Conservation (phyloP, 2,113 vertebrate species). For the Otis tarda region DNA sequence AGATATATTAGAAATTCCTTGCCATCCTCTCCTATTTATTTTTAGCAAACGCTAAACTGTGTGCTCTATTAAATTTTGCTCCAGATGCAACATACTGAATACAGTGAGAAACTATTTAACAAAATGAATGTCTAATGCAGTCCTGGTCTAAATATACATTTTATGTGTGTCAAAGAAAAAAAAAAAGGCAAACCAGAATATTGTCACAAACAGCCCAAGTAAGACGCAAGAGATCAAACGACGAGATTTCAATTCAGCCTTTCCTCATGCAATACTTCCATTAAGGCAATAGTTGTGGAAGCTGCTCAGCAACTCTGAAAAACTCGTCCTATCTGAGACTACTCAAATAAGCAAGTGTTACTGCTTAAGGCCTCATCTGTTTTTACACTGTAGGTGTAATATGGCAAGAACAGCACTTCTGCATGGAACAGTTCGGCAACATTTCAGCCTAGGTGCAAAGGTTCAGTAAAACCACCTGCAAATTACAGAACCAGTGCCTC, state of each 20-base stretch:
- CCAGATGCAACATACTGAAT: neutral
- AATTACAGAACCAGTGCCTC: neutral
- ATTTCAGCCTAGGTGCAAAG: neutral
- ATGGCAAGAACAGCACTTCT: neutral
- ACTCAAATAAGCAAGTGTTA: neutral
- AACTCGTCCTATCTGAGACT: neutral
- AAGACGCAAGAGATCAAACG: neutral
- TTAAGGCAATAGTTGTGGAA: neutral
- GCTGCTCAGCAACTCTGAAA: neutral
- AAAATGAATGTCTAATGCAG: neutral
- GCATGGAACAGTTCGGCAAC: neutral
- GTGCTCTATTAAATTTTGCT: conserved; percentile 14
- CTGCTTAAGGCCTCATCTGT: neutral
- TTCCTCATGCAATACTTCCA: neutral
- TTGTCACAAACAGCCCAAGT: neutral
- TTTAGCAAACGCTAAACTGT: neutral
- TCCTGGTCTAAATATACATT: conserved; percentile 3
- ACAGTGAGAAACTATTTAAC: conserved; percentile 9
- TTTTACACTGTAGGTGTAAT: neutral
- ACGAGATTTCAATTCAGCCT: neutral
- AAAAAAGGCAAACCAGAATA: neutral
- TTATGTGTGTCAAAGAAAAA: neutral
- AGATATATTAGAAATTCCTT: neutral
- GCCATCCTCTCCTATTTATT: neutral
- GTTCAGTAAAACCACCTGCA: neutral